These are phyloP conservation scores for Spondyliosoma cantharus DNA, from an alignment of 2,797 vertebrate genomes.

Conservation along the genomic window DNA sequence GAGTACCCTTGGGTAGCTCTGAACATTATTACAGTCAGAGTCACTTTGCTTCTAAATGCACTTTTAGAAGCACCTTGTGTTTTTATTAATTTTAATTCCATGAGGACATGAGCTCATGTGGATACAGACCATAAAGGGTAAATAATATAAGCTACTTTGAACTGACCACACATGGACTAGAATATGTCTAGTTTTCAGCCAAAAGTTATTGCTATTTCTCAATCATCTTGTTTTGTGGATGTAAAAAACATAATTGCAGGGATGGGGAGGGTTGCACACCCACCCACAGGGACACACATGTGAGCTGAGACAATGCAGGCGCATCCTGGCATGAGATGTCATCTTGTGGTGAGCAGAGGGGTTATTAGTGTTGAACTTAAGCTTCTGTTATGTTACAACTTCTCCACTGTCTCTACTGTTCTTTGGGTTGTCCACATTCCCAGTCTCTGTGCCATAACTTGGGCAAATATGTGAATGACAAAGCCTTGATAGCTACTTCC, in stretches of 20 bases:
- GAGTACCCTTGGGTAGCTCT: conserved; percentile 19
- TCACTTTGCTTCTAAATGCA: conserved; percentile 2
- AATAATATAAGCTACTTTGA: conserved; percentile 25
- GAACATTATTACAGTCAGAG: not conserved
- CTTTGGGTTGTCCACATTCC: conserved; percentile 47
- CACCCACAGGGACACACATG: not conserved
- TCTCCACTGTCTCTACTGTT: conserved; percentile 29
- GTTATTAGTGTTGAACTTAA: conserved; percentile 51
- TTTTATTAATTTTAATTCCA: conserved; percentile 2
- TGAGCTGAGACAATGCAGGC: conserved; percentile 15
- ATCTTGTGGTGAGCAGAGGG: conserved; percentile 45
- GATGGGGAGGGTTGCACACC: not conserved
- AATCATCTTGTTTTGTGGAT: conserved; percentile 8
- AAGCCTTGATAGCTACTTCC: conserved; percentile 59
- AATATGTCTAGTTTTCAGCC: not conserved
- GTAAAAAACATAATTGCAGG: not conserved
- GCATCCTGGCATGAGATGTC: conserved; percentile 43
- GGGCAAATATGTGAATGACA: conserved; percentile 54
- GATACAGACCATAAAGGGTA: conserved; percentile 24
- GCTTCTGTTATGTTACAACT: conserved; percentile 35
- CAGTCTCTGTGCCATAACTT: conserved; percentile 24
- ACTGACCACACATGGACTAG: conserved; percentile 12
- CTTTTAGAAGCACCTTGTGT: conserved; percentile 5
- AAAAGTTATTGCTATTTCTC: conserved; percentile 17
- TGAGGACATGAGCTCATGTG: not conserved